A percentile compares a stretch with the other conserved stretches of the same genome.
phyloP scores from a whole-genome alignment of 2,888 invertebrate species.

The Caenorhabditis doughertyi region DNA sequence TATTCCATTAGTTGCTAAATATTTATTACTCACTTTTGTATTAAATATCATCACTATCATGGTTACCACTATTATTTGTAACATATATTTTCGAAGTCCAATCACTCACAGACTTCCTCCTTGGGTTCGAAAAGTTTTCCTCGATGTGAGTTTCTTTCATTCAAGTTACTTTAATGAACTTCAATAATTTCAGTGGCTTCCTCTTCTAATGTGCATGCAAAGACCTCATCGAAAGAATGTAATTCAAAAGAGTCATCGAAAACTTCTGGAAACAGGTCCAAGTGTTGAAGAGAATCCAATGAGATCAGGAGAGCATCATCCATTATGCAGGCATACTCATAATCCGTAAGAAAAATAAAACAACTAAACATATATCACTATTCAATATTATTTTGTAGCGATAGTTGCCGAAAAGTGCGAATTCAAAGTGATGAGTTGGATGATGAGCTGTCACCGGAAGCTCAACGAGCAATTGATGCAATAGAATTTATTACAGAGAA shows the following conservation, averaged over 20 bases:
- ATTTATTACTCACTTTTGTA: slow-evolving; percentile 98
- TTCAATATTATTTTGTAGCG: slow-evolving; percentile 51
- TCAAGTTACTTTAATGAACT: neutral
- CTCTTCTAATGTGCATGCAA: slow-evolving; percentile 94
- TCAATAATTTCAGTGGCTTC: slow-evolving; percentile 87
- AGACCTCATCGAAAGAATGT: slow-evolving; percentile 86
- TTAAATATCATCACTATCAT: slow-evolving; percentile 99
- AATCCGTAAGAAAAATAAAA: slow-evolving; percentile 20
- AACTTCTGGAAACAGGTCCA: slow-evolving; percentile 56
- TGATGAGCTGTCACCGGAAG: slow-evolving; percentile 69
- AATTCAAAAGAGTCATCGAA: slow-evolving; percentile 61
- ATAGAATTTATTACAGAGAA: slow-evolving; percentile 82
- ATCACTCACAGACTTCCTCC: slow-evolving; percentile 97
- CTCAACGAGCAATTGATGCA: slow-evolving; percentile 78
- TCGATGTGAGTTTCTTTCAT: slow-evolving; percentile 86
- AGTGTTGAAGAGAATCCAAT: slow-evolving; percentile 63
- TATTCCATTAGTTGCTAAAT: slow-evolving; percentile 93
- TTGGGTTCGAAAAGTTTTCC: slow-evolving; percentile 95
- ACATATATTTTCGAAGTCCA: slow-evolving; percentile 98
- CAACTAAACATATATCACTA: neutral
- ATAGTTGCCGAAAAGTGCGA: slow-evolving; percentile 67
- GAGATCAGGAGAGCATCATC: slow-evolving; percentile 68
- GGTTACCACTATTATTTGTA: slow-evolving; percentile 98
- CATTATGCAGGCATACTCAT: slow-evolving; percentile 64
- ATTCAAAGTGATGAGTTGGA: slow-evolving; percentile 58